phyloP scores from a whole-genome alignment of 2,113 vertebrate genomes.

The Eulemur macaco region DNA sequence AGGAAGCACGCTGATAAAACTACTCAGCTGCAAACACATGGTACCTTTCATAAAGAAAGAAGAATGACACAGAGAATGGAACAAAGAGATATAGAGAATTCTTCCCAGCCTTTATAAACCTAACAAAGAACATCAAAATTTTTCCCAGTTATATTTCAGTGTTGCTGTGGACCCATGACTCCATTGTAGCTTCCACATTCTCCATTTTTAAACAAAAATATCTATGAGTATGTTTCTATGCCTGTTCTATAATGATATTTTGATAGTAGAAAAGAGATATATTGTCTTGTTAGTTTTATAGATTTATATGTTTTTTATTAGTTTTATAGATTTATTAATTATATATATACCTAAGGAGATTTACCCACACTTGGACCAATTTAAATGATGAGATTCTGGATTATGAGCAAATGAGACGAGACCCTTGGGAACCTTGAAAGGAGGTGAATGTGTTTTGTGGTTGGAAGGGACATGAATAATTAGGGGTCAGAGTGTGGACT shows the following conservation, averaged over 20 bases:
- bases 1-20: not conserved
- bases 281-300: not conserved
- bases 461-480: not conserved
- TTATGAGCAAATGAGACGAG: not conserved
- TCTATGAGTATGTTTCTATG: not conserved
- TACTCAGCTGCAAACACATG: not conserved
- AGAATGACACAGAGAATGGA: not conserved
- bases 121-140: not conserved
- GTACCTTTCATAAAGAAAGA: not conserved
- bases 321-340: not conserved
- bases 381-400: not conserved
- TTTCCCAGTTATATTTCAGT: not conserved
- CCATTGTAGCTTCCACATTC: not conserved
- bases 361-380: not conserved
- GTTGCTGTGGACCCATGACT: not conserved
- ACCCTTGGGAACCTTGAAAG: not conserved
- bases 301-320: too few relatives aligned
- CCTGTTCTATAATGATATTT: not conserved
- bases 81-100: not conserved
- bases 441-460: not conserved
- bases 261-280: not conserved
- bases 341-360: not conserved
- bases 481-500: not conserved
- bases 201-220: not conserved
- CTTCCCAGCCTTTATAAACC: not conserved